Conservation (phyloP, 2,797 vertebrate species). For the Sebastes matsubarae region DNA sequence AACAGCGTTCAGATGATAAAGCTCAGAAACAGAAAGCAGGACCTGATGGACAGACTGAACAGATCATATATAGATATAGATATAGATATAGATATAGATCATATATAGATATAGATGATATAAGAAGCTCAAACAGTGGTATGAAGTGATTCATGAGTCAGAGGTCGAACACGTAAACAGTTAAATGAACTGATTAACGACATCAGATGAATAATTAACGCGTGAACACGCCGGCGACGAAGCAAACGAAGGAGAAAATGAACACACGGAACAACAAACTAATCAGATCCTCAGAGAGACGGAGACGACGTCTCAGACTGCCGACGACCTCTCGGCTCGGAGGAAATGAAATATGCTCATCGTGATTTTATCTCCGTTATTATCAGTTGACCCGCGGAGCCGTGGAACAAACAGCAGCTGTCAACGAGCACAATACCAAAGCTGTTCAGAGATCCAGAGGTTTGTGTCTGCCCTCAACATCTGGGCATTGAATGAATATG, state of each 20-base stretch:
- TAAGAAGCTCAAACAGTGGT: background rate
- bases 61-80: background rate
- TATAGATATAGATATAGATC: too few relatives aligned
- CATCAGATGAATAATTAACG: constrained; percentile 37
- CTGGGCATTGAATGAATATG: background rate
- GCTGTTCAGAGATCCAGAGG: background rate
- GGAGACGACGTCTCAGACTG: background rate
- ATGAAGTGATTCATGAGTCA: background rate
- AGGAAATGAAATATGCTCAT: background rate
- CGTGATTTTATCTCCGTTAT: background rate
- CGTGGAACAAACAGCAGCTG: background rate
- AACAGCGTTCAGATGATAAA: constrained; percentile 28
- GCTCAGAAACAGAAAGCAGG: background rate
- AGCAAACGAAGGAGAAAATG: constrained; percentile 24
- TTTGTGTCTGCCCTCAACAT: background rate
- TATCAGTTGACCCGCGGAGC: background rate
- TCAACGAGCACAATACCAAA: background rate
- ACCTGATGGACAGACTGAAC: constrained; percentile 7
- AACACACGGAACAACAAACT: constrained; percentile 11
- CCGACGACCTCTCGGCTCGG: background rate
- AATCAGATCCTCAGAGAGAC: constrained; percentile 18
- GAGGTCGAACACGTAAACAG: constrained; percentile 26
- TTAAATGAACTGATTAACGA: constrained; percentile 28
- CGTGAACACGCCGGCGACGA: background rate
- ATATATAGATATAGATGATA: too few relatives aligned